Conservation (phyloP, 2,888 invertebrate species). For the Cancer borealis region DNA sequence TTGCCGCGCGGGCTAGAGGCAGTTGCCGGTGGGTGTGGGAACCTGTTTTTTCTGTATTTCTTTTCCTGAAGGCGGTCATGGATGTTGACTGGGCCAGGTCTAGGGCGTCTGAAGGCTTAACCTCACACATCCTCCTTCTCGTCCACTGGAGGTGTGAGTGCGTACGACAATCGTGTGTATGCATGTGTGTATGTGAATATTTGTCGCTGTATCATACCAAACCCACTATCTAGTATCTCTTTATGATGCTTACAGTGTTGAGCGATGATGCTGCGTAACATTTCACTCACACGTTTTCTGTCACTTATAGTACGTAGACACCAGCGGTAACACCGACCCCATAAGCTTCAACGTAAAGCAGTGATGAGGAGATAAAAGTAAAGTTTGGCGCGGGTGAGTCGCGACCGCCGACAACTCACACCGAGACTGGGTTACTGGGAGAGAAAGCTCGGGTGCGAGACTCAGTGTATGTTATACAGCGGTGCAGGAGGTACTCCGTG, state of each 20-base stretch:
- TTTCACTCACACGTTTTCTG: neutral
- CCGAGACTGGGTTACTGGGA: conserved; percentile 70
- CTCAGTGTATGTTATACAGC: conserved; percentile 67
- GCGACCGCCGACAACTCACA: conserved; percentile 62
- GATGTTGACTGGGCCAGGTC: neutral
- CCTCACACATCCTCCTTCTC: neutral
- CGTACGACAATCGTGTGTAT: conserved; percentile 46
- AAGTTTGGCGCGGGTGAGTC: conserved; percentile 51
- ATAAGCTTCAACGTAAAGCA: neutral
- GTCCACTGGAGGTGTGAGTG: neutral
- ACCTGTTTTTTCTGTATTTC: conserved; percentile 17
- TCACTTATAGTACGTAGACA: too few relatives aligned
- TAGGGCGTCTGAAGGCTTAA: conserved; percentile 6
- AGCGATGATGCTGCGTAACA: neutral
- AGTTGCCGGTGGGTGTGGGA: conserved; percentile 1
- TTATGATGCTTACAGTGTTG: neutral
- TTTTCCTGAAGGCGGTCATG: neutral
- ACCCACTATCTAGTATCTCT: neutral
- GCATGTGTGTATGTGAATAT: conserved; percentile 28
- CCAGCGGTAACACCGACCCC: neutral
- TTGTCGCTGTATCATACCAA: conserved; percentile 28
- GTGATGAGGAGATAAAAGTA: conserved; percentile 45
- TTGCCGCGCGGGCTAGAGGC: conserved; percentile 48
- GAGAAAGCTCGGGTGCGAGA: conserved; percentile 65
- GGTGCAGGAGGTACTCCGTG: conserved; percentile 42